These are phyloP conservation scores for Drosophila basisetae DNA, from an alignment of 2,888 invertebrate species.

Conservation along the genomic window DNA sequence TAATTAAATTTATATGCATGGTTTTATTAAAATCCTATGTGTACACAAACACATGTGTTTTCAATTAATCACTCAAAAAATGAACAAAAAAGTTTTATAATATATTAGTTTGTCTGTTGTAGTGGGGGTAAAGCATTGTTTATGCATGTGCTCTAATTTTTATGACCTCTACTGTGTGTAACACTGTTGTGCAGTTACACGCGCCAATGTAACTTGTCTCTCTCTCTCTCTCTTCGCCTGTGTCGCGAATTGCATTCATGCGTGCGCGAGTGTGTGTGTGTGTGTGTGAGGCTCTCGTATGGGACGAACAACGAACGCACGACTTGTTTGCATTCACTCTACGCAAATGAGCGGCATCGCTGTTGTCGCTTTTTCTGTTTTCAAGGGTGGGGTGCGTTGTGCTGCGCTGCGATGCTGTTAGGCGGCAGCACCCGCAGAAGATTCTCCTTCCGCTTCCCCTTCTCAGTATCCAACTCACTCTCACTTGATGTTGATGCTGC, in stretches of 20 bases:
- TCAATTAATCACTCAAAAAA: slow-evolving; percentile 1
- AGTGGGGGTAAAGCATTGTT: not conserved
- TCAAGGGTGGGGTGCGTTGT: slow-evolving; percentile 50
- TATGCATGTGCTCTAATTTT: slow-evolving; percentile 19
- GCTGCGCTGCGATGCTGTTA: slow-evolving; percentile 20
- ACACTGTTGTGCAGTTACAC: slow-evolving; percentile 61
- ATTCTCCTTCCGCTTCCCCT: slow-evolving; percentile 4
- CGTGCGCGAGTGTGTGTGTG: slow-evolving; percentile 50
- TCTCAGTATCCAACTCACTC: slow-evolving; percentile 63
- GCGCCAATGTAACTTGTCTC: slow-evolving; percentile 55
- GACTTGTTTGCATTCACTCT: slow-evolving; percentile 78
- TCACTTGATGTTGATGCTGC: slow-evolving; percentile 63
- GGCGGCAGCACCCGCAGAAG: slow-evolving; percentile 17
- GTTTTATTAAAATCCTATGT: not conserved
- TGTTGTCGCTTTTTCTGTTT: slow-evolving; percentile 56
- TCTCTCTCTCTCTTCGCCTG: slow-evolving; percentile 24
- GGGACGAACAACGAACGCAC: slow-evolving; percentile 56
- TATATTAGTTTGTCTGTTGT: not conserved
- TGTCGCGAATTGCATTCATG: slow-evolving; percentile 71
- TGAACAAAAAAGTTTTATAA: not conserved
- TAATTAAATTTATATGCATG: slow-evolving; percentile 17
- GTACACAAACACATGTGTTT: slow-evolving; percentile 1
- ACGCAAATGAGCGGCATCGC: slow-evolving; percentile 75
- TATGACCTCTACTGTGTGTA: slow-evolving; percentile 50
- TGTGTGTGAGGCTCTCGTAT: slow-evolving; percentile 32